These are phyloP conservation scores for Tetragnatha versicolor DNA, from an alignment of 1,140 invertebrate species.

Conservation along the genomic window DNA sequence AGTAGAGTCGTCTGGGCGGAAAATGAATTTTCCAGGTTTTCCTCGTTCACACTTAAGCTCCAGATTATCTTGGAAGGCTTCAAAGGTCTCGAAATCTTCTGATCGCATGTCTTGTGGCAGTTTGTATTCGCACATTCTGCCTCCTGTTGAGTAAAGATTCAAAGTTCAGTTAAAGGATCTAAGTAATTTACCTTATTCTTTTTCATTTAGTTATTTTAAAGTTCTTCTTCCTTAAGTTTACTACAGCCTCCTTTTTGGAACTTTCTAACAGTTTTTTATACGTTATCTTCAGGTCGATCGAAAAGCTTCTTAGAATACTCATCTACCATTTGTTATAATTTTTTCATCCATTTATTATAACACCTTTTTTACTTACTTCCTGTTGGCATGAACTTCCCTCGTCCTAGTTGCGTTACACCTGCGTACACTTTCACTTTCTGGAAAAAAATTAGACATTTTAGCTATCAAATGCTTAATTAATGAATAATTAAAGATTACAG, in stretches of 20 bases:
- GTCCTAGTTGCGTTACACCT: constrained; percentile 74
- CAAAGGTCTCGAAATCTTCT: constrained; percentile 80
- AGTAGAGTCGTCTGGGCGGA: constrained; percentile 85
- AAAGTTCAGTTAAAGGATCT: no score
- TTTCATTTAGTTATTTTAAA: no score
- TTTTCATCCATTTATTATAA: no score
- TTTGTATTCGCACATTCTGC: constrained; percentile 84
- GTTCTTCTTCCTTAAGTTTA: no score
- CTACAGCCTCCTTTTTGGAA: no score
- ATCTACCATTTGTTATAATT: no score
- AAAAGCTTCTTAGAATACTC: no score
- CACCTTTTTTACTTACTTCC: constrained; percentile 51
- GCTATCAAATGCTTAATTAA: background rate
- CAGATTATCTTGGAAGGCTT: constrained; percentile 84
- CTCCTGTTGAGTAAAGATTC: no score
- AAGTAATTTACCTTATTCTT: no score
- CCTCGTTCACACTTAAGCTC: constrained; percentile 77
- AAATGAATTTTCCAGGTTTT: constrained; percentile 79
- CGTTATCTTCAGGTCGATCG: no score
- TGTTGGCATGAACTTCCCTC: constrained; percentile 68
- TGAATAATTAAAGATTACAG: no score
- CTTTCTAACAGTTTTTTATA: no score
- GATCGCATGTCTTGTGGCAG: constrained; percentile 63
- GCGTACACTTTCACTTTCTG: constrained; percentile 83
- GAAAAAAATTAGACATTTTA: constrained; percentile 1